Base-by-base conservation (phyloP, 2,888 invertebrate species). In the Andrena minutula region DNA sequence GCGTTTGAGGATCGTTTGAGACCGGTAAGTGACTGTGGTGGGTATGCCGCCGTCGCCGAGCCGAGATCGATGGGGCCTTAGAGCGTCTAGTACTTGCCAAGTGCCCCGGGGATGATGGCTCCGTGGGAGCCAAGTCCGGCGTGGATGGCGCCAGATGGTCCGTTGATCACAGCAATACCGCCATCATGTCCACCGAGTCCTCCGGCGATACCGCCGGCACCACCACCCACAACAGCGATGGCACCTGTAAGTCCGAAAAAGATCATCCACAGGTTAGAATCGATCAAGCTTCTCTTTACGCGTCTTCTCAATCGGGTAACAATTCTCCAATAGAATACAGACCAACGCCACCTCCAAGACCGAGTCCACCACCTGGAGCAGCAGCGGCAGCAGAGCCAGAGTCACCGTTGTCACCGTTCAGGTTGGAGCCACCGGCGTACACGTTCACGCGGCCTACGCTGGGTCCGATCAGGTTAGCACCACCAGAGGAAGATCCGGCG, bases 21-120 rank as follows among this genome's bases (percentile, higher is more conserved):
- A 93, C 92, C 93, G 92, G 92, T 93, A 89, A 90, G 75, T 92
- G 92, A 93, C 90, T 92, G 92, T 93, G 93, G 92, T 93, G 90
- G 92, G 92, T 92, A 88, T 91, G 94, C 93, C 93, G 93, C 94
- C 93, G 94, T 94, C 93, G 93, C 94, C 93, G 92, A 92, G 93
- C 93, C 94, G 94, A 94, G 94, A 94, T 94, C 93, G 92, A 93
- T 92, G 91, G 90, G 93, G 90, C 93, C 89, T 91, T 92, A 89
- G 91, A 91, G 90, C 93, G 92, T 93, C 91, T 94, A 93, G 92
- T 92, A 94, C 90, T 93, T 93, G 92, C 90, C 91, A 86, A 92
- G 90, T 87, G 87, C 89, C 87, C 90, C 93, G 88, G 93, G 92
- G 93, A 94, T 93, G 94, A 94, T 92, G 74, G 94, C 94, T 93